Evolutionary conservation across 64 coral and sea anemone species (phyloP).

Genomic region (Pocillopora damicornis): DNA sequence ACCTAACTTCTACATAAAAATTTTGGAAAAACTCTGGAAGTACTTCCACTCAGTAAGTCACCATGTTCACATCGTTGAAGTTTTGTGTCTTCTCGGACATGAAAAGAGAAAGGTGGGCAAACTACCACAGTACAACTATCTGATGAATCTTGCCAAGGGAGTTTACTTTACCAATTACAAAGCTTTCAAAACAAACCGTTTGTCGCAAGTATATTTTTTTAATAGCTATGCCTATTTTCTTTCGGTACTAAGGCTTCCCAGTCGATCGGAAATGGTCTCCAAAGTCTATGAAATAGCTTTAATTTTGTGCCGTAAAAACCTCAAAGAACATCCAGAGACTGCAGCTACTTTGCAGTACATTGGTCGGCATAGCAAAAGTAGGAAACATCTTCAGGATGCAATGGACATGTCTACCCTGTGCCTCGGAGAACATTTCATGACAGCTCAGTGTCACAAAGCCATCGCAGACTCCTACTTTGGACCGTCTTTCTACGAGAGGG

Average conservation of each 20-base stretch:
- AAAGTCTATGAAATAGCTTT: not conserved
- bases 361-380: not conserved
- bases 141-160: not conserved
- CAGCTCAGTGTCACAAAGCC: slow-evolving; percentile 33
- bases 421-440: slow-evolving; percentile 21
- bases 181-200: slow-evolving; percentile 8
- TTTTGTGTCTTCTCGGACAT: slow-evolving; percentile 30
- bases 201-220: slow-evolving; percentile 22
- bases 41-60: not conserved
- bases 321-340: slow-evolving; percentile 1
- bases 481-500: not conserved
- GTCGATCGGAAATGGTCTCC: too few relatives aligned
- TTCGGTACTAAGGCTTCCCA: not conserved
- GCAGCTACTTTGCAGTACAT: not conserved
- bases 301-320: not conserved
- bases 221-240: slow-evolving; percentile 42
- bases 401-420: not conserved
- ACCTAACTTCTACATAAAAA: slow-evolving; percentile 8
- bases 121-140: slow-evolving; percentile 1
- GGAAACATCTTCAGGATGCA: not conserved
- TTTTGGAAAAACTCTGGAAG: not conserved
- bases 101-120: slow-evolving; percentile 48
- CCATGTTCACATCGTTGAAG: slow-evolving; percentile 5
- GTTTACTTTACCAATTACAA: not conserved
- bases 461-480: slow-evolving; percentile 28